Evolutionary conservation across 2,888 invertebrate species (phyloP), one percentile per base, ranked within the genome.

Genomic region (Amphiduros pacificus): DNA sequence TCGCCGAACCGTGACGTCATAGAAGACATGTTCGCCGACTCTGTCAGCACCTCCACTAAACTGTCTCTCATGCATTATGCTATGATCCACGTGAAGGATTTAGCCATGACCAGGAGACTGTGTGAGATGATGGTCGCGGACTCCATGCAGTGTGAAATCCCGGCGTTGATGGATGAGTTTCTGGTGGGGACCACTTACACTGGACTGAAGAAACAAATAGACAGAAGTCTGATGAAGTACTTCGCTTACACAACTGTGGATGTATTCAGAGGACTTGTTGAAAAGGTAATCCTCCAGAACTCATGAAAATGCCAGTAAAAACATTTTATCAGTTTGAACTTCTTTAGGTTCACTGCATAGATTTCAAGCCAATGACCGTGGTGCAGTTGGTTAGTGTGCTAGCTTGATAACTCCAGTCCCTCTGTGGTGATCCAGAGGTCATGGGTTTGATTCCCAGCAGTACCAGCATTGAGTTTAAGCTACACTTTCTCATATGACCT

Each of bases 41-140:
- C 53, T 2, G 11, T 22, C 22, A 32, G 32, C 65, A 65, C 72
- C 5, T 72, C 74, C 26, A 71, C 72, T 20, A 72, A 77, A 70
- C 82, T 92, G 62, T 90, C 91, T 4, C 90, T 93, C 32, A 85
- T 94, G 28, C 93, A 94, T 81, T 91, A 92, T 76, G 87, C 93
- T 73, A 85, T 93, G 41, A 87, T 91, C 54, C 92, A 93, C 76
- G 87, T 87, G 52, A 88, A 88, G 61, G 92, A 93, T 72, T 84
- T 89, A 74, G 90, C 90, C 60, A 85, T 89, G 59, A 88, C 91
- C 55, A 88, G 90, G 61, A 90, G 91, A 85, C 48, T 78, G 40
- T 76, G 77, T 68, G 69, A 71, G 40, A 68, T 72, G 24, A 48
- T 78, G 26, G 71, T 73, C 59, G 72, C 74, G 63, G 86, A 87